Percentiles rank a stretch among this genome's conserved stretches.
Evolutionary conservation across 2,888 invertebrate genomes (phyloP).

Genomic region (Eristalis pertinax): DNA sequence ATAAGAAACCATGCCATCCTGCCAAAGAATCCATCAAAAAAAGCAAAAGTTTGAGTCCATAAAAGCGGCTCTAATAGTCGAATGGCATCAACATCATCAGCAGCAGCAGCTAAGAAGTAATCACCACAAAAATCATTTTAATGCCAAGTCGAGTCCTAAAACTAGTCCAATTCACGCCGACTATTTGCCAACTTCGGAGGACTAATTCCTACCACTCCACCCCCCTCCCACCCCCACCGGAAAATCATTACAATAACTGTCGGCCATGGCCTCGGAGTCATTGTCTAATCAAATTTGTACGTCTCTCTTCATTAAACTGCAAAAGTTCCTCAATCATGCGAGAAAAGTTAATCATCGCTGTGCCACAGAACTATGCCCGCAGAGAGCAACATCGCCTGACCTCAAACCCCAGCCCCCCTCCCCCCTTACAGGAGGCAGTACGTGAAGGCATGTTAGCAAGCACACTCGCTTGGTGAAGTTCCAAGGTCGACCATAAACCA

Average conservation of each 20-base stretch:
- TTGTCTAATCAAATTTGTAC: neutral
- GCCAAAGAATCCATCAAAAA: neutral
- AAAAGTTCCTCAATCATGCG: slow-evolving; percentile 52
- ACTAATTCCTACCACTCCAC: neutral
- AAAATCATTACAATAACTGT: neutral
- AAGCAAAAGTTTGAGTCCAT: neutral
- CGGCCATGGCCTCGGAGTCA: neutral
- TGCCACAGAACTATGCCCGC: neutral
- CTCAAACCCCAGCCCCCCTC: too few species aligned
- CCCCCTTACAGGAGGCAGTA: neutral
- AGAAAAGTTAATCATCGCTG: slow-evolving; percentile 41
- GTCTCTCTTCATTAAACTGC: slow-evolving; percentile 1
- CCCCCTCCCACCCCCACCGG: neutral
- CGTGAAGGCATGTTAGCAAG: slow-evolving; percentile 31
- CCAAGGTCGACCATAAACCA: slow-evolving; percentile 18
- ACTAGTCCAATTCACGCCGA: neutral
- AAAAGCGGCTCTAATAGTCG: neutral
- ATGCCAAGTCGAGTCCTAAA: neutral
- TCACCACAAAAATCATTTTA: neutral
- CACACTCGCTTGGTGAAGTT: slow-evolving; percentile 20
- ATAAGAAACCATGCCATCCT: too few species aligned
- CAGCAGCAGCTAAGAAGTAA: neutral
- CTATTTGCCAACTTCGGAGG: neutral
- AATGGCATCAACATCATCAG: too few species aligned
- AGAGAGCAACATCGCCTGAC: neutral